Conservation (phyloP, 2,113 vertebrate genomes). For the Lepus timidus region DNA sequence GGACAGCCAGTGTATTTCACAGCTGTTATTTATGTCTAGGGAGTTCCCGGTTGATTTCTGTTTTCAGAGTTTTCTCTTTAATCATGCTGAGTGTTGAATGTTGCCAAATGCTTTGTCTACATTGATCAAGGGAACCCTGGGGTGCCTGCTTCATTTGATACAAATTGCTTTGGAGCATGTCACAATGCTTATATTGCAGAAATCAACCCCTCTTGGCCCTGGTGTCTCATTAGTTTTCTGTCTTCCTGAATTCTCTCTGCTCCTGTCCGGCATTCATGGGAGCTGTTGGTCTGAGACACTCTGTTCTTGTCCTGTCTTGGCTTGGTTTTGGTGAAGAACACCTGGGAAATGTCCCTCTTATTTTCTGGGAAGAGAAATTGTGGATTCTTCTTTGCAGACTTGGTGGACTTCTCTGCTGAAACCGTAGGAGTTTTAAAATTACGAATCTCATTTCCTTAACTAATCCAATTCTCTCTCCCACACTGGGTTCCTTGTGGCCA, state of each 20-base stretch:
- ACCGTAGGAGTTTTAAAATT: neutral
- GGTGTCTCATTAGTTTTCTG: neutral
- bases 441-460: neutral
- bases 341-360: neutral
- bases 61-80: neutral
- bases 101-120: neutral
- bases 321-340: neutral
- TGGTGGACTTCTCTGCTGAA: neutral
- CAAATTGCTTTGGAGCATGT: neutral
- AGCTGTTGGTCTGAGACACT: neutral
- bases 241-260: neutral
- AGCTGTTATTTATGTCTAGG: neutral
- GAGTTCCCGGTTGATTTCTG: too few relatives aligned
- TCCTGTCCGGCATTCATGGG: neutral
- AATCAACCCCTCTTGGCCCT: neutral
- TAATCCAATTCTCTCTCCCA: neutral
- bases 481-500: neutral
- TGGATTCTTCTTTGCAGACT: neutral
- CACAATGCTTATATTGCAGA: neutral
- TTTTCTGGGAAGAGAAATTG: neutral
- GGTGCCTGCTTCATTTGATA: neutral
- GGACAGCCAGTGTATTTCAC: neutral
- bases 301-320: neutral
- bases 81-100: neutral
- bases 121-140: neutral